Evolutionary conservation across 2,888 invertebrate genomes (phyloP).

Genomic region (Harpalus rufipes): DNA sequence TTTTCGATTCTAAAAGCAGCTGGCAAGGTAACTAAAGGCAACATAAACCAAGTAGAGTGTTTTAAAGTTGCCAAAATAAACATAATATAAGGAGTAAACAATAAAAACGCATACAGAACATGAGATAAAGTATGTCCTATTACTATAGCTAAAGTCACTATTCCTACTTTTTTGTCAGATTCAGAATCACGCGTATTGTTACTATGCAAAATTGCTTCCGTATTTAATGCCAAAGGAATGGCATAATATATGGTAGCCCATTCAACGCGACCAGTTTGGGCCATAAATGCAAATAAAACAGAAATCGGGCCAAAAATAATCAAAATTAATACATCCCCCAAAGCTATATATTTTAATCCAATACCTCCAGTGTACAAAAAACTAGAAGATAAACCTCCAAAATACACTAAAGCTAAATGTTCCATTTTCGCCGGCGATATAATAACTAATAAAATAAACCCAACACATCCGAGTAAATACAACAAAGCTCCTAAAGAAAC

Average conservation of each 20-base stretch:
- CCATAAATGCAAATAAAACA: slow-evolving; percentile 94
- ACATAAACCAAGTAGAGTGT: slow-evolving; percentile 91
- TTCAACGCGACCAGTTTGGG: slow-evolving; percentile 94
- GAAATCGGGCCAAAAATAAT: slow-evolving; percentile 96
- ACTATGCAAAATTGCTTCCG: slow-evolving; percentile 96
- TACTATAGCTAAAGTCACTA: slow-evolving; percentile 96
- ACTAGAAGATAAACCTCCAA: slow-evolving; percentile 96
- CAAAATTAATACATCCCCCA: slow-evolving; percentile 94
- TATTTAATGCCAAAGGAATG: slow-evolving; percentile 94
- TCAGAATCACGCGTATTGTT: slow-evolving; percentile 96
- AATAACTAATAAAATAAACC: slow-evolving; percentile 87
- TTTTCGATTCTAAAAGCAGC: slow-evolving; percentile 94
- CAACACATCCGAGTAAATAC: slow-evolving; percentile 91
- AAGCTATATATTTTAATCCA: slow-evolving; percentile 95
- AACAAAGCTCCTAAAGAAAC: slow-evolving; percentile 93
- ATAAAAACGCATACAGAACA: slow-evolving; percentile 91
- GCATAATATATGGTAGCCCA: slow-evolving; percentile 96
- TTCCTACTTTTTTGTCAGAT: slow-evolving; percentile 92
- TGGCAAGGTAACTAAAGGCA: slow-evolving; percentile 92
- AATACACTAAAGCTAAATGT: slow-evolving; percentile 95
- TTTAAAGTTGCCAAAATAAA: slow-evolving; percentile 92
- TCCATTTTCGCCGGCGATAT: slow-evolving; percentile 96
- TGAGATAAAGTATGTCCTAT: slow-evolving; percentile 95
- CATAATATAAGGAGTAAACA: slow-evolving; percentile 94
- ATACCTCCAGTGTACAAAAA: slow-evolving; percentile 98